These are phyloP conservation scores for Phasianus colchicus DNA, from an alignment of 2,113 vertebrate species.

Conservation along the genomic window DNA sequence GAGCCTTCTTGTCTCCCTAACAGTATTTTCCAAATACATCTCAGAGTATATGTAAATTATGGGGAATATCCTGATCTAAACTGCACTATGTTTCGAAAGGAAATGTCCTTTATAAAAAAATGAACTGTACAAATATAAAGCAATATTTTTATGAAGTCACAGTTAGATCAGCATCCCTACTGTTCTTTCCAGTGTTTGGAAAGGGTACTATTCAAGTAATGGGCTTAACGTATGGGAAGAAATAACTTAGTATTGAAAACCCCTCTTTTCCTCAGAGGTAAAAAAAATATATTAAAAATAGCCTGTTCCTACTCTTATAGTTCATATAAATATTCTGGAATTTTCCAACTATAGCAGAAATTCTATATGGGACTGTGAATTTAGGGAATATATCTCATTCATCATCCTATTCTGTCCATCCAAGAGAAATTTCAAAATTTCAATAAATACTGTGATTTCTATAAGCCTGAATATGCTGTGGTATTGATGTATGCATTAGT, in stretches of 20 bases:
- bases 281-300: not conserved
- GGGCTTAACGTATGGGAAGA: not conserved
- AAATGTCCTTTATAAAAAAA: not conserved
- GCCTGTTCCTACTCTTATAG: not conserved
- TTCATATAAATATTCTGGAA: not conserved
- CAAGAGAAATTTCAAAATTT: not conserved
- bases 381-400: not conserved
- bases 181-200: not conserved
- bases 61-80: not conserved
- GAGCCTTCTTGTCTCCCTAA: not conserved
- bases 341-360: constrained; percentile 25
- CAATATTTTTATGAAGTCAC: not conserved
- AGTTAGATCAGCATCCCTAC: not conserved
- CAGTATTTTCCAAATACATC: not conserved
- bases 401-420: not conserved
- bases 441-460: not conserved
- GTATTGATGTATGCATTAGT: not conserved
- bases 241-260: not conserved
- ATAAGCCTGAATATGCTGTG: not conserved
- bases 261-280: not conserved
- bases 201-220: not conserved
- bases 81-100: not conserved
- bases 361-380: not conserved
- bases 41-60: not conserved
- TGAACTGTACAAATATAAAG: not conserved